phyloP scores from a whole-genome alignment of 2,113 vertebrate species.

The Toxostoma redivivum region DNA sequence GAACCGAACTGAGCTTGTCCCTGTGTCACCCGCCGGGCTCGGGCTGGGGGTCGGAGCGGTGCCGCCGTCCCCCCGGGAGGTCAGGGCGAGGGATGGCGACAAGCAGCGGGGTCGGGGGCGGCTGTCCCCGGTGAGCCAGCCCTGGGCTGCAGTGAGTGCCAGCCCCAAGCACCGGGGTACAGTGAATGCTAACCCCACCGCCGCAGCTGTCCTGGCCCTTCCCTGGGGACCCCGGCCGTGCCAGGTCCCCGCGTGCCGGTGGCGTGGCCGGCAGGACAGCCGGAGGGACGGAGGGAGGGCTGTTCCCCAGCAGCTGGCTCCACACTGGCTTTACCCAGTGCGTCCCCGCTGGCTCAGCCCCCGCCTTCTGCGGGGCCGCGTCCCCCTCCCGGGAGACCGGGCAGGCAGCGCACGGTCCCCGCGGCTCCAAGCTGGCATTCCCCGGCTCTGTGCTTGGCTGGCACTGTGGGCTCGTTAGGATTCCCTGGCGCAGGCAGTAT shows the following conservation, averaged over 20 bases:
- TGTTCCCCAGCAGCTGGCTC: neutral
- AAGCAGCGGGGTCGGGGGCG: neutral
- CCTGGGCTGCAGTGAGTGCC: neutral
- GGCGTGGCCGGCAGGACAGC: neutral
- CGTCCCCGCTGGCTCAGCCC: neutral
- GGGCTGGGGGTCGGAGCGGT: neutral
- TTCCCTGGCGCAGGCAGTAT: neutral
- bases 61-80: neutral
- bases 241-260: neutral
- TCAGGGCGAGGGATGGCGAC: neutral
- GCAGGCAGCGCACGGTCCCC: neutral
- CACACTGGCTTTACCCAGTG: neutral
- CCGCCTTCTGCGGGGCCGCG: neutral
- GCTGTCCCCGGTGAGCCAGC: neutral
- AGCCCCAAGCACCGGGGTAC: accelerated
- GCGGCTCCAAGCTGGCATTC: neutral
- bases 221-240: neutral
- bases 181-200: accelerated
- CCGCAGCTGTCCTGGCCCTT: neutral
- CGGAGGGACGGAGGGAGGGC: neutral
- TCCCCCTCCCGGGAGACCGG: neutral
- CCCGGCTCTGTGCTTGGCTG: neutral
- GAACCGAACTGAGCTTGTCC: neutral
- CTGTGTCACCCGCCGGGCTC: neutral
- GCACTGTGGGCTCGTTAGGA: neutral